phyloP scores from a whole-genome alignment of 2,888 invertebrate genomes.

The Vesta saturnalis region DNA sequence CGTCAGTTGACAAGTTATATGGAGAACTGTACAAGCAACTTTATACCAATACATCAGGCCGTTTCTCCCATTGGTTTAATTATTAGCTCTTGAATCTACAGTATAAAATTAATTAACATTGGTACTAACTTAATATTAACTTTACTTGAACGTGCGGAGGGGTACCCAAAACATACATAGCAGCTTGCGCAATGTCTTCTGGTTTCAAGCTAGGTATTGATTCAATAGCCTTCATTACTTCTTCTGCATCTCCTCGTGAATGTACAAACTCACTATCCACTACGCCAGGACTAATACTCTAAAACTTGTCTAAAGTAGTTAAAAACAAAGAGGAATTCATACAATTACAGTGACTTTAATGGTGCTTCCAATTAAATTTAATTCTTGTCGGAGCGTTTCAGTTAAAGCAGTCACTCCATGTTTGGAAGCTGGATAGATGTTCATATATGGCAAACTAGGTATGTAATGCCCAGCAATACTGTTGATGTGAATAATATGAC shows the following conservation, averaged over 20 bases:
- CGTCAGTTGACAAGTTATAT: too few relatives aligned
- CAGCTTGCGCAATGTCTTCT: neutral
- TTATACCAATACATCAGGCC: too few relatives aligned
- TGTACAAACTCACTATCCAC: neutral
- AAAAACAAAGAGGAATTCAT: neutral
- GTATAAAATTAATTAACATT: too few relatives aligned
- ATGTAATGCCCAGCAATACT: neutral
- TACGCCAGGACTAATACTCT: neutral
- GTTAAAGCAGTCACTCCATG: slow-evolving; percentile 1
- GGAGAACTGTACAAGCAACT: too few relatives aligned
- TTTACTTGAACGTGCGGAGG: neutral
- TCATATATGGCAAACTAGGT: neutral
- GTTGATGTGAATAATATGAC: slow-evolving; percentile 2
- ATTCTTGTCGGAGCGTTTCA: neutral
- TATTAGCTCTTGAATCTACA: too few relatives aligned
- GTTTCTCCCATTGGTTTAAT: too few relatives aligned
- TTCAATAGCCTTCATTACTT: neutral
- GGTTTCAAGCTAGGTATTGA: neutral
- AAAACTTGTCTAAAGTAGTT: neutral
- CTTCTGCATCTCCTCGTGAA: neutral
- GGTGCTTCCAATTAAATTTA: neutral
- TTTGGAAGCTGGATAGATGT: neutral
- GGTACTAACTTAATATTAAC: too few relatives aligned
- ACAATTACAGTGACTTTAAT: neutral
- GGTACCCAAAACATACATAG: neutral